Evolutionary conservation across 2,888 invertebrate species (phyloP), one percentile per base, ranked within the genome.

Genomic region (Lamellibrachia columna): DNA sequence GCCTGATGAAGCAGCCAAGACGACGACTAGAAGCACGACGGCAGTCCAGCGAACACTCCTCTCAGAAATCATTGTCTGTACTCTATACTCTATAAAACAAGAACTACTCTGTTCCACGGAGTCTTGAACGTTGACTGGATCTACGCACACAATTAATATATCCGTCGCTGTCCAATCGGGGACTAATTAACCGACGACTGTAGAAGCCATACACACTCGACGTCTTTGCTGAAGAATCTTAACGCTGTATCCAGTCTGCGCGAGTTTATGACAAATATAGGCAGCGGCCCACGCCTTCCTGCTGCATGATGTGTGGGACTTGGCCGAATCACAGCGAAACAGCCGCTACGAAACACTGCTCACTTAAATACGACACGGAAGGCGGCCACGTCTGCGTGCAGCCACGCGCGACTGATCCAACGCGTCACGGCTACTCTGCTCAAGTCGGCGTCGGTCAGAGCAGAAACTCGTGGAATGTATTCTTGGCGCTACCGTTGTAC

Each of bases 201-300:
- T 75, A 15, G 75, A 11, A 1, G 15, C 75, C 22, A 75, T n/a
- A 75, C 22, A 75, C 15, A 22, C 75, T 75, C 3, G 22, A 75
- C 75, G 75, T 75, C 75, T 75, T 11, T 75, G 22, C 75, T 75
- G 22, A 15, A 75, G 22, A 75, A 11, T 75, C 75, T 15, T 22
- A n/a, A 11, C 75, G 75, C 6, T 75, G 22, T 22, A n/a, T 75
- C 75, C 75, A 75, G 75, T 75, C 15, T 75, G 75, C 75, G 6
- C 6, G 22, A 15, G 75, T 75, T 75, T 40, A 40, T 40, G 75
- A 6, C 6, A n/a, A 75, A 75, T 75, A 75, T 75, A 75, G 15
- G 75, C 75, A 75, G 75, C 22, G 75, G 75, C 75, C 75, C 75
- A 75, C 75, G 75, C 75, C n/a, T 75, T 75, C 75, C 22, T 75